A percentile compares a stretch with the other conserved stretches of the same genome.
phyloP scores from a whole-genome alignment of 2,797 vertebrate species.

The Sylvia borin region DNA sequence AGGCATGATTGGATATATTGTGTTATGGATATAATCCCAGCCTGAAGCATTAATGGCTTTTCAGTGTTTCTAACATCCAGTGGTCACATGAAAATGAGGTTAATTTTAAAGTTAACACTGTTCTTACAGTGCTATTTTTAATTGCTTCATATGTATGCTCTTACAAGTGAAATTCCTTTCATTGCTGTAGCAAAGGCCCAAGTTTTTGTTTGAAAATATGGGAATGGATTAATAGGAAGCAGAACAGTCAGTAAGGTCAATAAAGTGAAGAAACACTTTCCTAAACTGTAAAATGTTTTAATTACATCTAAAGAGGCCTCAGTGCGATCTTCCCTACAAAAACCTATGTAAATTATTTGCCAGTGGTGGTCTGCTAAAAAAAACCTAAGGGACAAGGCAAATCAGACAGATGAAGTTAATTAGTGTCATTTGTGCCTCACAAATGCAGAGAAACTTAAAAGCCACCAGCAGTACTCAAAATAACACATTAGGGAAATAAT shows the following conservation, averaged over 20 bases:
- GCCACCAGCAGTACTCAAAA: background rate
- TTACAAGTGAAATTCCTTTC: background rate
- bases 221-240: background rate
- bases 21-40: background rate
- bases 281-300: background rate
- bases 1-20: background rate
- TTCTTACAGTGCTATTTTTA: background rate
- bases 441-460: background rate
- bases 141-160: background rate
- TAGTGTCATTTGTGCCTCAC: background rate
- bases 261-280: background rate
- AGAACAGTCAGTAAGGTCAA: background rate
- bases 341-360: background rate
- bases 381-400: background rate
- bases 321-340: background rate
- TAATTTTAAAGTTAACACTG: constrained; percentile 10
- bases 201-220: background rate
- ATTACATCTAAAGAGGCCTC: background rate
- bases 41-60: background rate
- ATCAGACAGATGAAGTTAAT: background rate
- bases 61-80: background rate
- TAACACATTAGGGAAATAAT: background rate
- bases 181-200: background rate
- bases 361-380: background rate
- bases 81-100: background rate